Base-by-base conservation (phyloP, 2,113 vertebrate species). In the Pseudopipra pipra region DNA sequence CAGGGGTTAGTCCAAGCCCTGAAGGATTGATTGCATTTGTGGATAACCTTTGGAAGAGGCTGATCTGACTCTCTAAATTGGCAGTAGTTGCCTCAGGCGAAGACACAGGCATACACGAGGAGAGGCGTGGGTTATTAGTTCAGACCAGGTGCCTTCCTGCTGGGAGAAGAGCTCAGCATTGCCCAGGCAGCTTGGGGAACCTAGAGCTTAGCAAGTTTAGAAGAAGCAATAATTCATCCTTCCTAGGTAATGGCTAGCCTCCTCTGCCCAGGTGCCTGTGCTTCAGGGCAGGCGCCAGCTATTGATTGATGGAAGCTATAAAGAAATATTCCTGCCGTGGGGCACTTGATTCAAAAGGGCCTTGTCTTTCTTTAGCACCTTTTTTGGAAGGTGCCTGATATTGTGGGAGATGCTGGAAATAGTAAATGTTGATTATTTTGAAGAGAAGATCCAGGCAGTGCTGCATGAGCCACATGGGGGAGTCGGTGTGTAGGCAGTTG, bases 401-500 rank as follows among this genome's bases (percentile, higher is more conserved):
- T 33, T 68, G 37, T 79, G 55, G 55, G 67, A 91, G 72, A 47
- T 74, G 33, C 59, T 88, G 39, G 31, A 92, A 95, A 83, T 43
- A 65, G 47, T 44, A 84, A 84, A 56, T 24, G 20, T 74, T 80
- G 78, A 47, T 90, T 85, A 35, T 93, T 89, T 85, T 58, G 59
- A 67, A 73, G n/a, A 79, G 44, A 81, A 84, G 71, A 67, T 89
- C 22, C 52, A 59, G 61, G 68, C 92, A 83, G 73, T 59, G 59
- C 85, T 93, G 75, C 43, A 6, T 74, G 59, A 81, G 56, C 90
- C 77, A 46, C 52, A 12, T 0, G 77, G 88, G 65, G 79, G 62
- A 85, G 82, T 89, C 81, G 39, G 71, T 67, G 77, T 83, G 82
- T 55, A 90, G 92, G 90, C 90, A 92, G 85, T 47, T 54, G 44